Evolutionary conservation across 2,797 vertebrate genomes (phyloP).

Genomic region (Acestrorhynchus altus): DNA sequence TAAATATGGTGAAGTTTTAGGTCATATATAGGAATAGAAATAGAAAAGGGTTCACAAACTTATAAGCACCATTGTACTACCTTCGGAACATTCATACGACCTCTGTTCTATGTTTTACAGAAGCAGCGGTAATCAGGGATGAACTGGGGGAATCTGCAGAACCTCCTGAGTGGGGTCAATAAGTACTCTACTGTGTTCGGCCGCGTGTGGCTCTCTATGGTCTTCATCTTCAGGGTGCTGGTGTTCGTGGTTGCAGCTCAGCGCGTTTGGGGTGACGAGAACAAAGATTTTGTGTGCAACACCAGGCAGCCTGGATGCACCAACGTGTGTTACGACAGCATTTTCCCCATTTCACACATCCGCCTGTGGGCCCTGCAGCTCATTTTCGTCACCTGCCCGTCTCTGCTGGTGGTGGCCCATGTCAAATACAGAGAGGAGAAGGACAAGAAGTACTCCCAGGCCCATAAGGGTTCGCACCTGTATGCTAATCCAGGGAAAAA

Average conservation of each 20-base stretch:
- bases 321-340: conserved; percentile 89
- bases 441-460: conserved; percentile 71
- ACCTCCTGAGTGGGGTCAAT: conserved; percentile 87
- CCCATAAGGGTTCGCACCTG: conserved; percentile 65
- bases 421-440: conserved; percentile 87
- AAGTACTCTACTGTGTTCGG: conserved; percentile 93
- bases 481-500: conserved; percentile 88
- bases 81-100: no score
- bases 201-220: conserved; percentile 92
- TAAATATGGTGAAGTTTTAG: no score
- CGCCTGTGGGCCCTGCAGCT: conserved; percentile 97
- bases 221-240: conserved; percentile 92
- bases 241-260: conserved; percentile 92
- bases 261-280: conserved; percentile 90
- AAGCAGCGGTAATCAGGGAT: conserved; percentile 69
- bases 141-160: conserved; percentile 89
- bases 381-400: conserved; percentile 94
- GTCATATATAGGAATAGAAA: no score
- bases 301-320: conserved; percentile 86
- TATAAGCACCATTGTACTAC: no score
- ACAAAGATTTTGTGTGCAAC: conserved; percentile 91
- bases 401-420: conserved; percentile 91
- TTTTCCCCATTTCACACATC: conserved; percentile 95
- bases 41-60: no score
- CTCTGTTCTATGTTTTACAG: conserved; percentile 15